Percentiles rank a stretch among this genome's conserved stretches.
phyloP scores from a whole-genome alignment of 2,888 invertebrate genomes.

The Drosophila diplacantha region DNA sequence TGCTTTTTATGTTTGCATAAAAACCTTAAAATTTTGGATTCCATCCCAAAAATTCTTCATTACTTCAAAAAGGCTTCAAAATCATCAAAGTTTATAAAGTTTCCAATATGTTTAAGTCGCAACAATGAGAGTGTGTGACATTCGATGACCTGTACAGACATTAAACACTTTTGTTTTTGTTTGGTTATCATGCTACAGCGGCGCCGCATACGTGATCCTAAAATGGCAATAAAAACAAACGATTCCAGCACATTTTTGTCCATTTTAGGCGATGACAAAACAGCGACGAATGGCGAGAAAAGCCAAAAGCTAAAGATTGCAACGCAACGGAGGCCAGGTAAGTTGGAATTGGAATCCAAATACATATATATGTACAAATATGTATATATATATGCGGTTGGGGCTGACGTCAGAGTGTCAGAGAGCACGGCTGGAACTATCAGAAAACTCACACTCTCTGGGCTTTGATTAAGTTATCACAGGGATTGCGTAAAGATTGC shows the following conservation, averaged over 20 bases:
- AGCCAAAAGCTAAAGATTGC: slow-evolving; percentile 25
- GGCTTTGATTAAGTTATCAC: slow-evolving; percentile 57
- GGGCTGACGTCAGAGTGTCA: slow-evolving; percentile 32
- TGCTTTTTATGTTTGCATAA: too few relatives aligned
- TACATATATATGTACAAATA: not conserved
- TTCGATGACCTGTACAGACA: slow-evolving; percentile 13
- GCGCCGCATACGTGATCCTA: slow-evolving; percentile 43
- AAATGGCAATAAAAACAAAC: slow-evolving; percentile 50
- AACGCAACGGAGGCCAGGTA: slow-evolving; percentile 15
- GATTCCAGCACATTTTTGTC: slow-evolving; percentile 53
- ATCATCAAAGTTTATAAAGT: not conserved
- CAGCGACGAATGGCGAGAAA: slow-evolving; percentile 43
- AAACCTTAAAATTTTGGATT: not conserved
- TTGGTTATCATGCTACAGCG: slow-evolving; percentile 37
- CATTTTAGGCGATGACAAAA: slow-evolving; percentile 61
- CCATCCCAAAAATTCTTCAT: not conserved
- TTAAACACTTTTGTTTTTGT: slow-evolving; percentile 1
- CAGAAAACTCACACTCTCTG: slow-evolving; percentile 14
- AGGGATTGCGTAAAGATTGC: slow-evolving; percentile 16
- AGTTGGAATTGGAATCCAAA: slow-evolving; percentile 14
- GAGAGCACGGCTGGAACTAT: too few relatives aligned
- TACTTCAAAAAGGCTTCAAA: not conserved
- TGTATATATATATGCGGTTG: slow-evolving; percentile 1
- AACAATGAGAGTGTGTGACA: slow-evolving; percentile 11
- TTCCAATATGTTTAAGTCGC: not conserved